These are phyloP conservation scores for Leptodactylus fallax DNA, from an alignment of 2,797 vertebrate species.

Conservation along the genomic window DNA sequence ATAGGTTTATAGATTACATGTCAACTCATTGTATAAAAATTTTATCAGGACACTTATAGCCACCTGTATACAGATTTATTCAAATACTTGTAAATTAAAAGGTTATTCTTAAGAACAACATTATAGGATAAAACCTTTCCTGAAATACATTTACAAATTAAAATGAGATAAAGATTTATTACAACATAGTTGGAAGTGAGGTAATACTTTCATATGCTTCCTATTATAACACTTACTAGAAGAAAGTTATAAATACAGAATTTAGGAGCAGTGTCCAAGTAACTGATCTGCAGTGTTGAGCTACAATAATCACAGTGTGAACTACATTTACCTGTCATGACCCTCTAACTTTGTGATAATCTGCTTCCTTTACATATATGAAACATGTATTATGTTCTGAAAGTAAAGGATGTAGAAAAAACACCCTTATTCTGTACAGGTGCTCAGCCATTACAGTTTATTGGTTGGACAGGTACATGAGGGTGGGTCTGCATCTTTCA, in stretches of 20 bases:
- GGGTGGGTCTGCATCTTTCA: not conserved
- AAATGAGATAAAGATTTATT: too few relatives aligned
- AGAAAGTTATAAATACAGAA: too few relatives aligned
- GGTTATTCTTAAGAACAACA: not conserved
- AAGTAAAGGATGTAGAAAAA: not conserved
- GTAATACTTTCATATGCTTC: too few relatives aligned
- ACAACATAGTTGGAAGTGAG: too few relatives aligned
- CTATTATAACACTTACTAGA: too few relatives aligned
- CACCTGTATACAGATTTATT: not conserved
- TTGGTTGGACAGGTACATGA: not conserved
- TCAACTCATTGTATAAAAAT: too few relatives aligned
- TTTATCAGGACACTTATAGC: too few relatives aligned
- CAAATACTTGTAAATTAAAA: not conserved
- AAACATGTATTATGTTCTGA: not conserved
- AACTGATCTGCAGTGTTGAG: not conserved
- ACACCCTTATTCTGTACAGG: not conserved
- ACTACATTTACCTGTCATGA: not conserved
- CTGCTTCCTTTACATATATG: not conserved
- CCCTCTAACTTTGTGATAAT: not conserved
- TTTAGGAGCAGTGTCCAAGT: too few relatives aligned
- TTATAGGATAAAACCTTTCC: not conserved
- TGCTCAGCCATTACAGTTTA: not conserved
- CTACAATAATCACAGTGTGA: not conserved
- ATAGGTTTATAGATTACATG: not conserved
- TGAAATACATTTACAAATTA: not conserved